phyloP scores from a whole-genome alignment of 2,888 invertebrate species.

The Steinernema hermaphroditum region DNA sequence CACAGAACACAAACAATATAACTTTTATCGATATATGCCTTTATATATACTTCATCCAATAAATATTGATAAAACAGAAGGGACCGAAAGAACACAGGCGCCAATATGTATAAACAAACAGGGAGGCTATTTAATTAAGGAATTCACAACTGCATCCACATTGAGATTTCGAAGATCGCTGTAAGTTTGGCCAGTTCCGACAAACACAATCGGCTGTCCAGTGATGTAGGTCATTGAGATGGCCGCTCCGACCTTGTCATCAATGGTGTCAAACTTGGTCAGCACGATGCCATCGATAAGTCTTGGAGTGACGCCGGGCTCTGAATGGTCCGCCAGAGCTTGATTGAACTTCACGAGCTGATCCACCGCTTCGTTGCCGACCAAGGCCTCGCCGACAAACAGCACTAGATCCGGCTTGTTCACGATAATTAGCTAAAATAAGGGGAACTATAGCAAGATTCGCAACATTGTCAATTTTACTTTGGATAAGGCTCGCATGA shows the following conservation, averaged over 20 bases:
- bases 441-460: neutral
- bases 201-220: slow-evolving; percentile 97
- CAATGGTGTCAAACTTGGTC: slow-evolving; percentile 99
- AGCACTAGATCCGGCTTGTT: slow-evolving; percentile 96
- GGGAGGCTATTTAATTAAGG: slow-evolving; percentile 78
- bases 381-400: slow-evolving; percentile 99
- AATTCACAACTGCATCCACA: slow-evolving; percentile 90
- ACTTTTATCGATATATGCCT: too few species aligned
- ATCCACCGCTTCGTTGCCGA: slow-evolving; percentile 99
- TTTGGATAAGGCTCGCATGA: slow-evolving; percentile 89
- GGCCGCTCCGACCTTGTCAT: slow-evolving; percentile 97
- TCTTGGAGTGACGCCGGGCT: slow-evolving; percentile 77
- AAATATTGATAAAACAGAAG: too few species aligned
- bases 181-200: slow-evolving; percentile 98
- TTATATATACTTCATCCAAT: too few species aligned
- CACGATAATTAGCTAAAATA: slow-evolving; percentile 80
- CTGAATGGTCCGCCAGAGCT: slow-evolving; percentile 87
- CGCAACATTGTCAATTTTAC: too few species aligned
- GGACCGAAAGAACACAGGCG: neutral
- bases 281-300: slow-evolving; percentile 97
- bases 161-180: slow-evolving; percentile 94
- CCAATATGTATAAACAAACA: slow-evolving; percentile 17
- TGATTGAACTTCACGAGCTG: slow-evolving; percentile 95
- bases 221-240: slow-evolving; percentile 99
- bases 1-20: too few species aligned